Base-by-base conservation (phyloP, 2,888 invertebrate species). In the Saturnia pavonia region DNA sequence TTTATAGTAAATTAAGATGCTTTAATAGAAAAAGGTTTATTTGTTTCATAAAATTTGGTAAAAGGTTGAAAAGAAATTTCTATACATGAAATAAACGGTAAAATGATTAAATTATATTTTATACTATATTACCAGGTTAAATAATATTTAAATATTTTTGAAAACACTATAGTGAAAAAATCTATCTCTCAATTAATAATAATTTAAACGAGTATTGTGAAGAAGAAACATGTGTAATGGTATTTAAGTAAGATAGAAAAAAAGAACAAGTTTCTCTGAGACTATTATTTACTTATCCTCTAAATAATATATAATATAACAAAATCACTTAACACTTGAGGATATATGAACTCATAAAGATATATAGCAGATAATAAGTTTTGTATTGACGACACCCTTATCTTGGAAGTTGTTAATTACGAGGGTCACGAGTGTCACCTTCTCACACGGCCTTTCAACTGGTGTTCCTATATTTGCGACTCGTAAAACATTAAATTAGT, bases 381-480 rank as follows among this genome's bases (percentile, higher is more conserved):
- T 34, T 43, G 27, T 27, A 45, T 34, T 69, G 69, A 63, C 34
- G 34, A 60, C 63, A 45, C 69, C 48, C 69, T 48, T 69, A 57
- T 69, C 70, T 73, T 19, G 19, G 34, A 63, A 67, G 72, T 60
- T 71, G 69, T 69, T 71, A 67, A 77, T 74, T 70, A 73, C 67
- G 70, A 73, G 68, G 74, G 75, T 77, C 79, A 66, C 73, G 77
- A 76, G 78, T 74, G 75, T 79, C 76, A 78, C 77, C 78, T 79
- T 79, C 73, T 68, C 70, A 45, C 42, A 42, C 48, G 67, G 71
- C 73, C 72, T 78, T 74, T 70, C 43, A 40, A 42, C 51, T 70
- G 72, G 40, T 74, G 67, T 75, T 57, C 48, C 69, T 69, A 69
- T 69, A 69, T 77, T 75, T 73, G 73, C 12, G 25, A 66, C 68